Base-by-base conservation (phyloP, 2,113 vertebrate species). In the Melierax canorus region DNA sequence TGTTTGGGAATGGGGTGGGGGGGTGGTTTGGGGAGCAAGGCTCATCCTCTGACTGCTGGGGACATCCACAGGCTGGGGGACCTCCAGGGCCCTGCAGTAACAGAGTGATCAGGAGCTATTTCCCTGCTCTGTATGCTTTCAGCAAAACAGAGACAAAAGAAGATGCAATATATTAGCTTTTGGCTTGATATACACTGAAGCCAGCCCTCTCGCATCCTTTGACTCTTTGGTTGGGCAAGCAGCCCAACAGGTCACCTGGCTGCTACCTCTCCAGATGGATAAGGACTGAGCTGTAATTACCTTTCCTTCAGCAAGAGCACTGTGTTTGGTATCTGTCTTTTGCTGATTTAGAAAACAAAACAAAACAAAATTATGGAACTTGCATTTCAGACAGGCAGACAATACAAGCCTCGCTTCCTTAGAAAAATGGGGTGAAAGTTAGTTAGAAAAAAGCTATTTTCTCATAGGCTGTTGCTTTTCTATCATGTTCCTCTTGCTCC, bases 11-110 rank as follows among this genome's bases (percentile, higher is more conserved):
- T 19, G 38, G 45, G 11, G 41, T 22, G 53, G 27, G n/a, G 10
- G 2, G 15, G 27, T 92, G 69, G 56, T 97, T 62, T 91, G 90
- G 91, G 90, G 93, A 81, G 18, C 59, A 62, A 24, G n/a, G 30
- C 2, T 89, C 51, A 29, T 62, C 15, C 18, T 83, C 34, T 58
- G 45, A 22, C 79, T 92, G 69, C 69, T 13, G 50, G 92, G 32
- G 39, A 82, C 78, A 68, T 86, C 94, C 84, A 29, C 72, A 87
- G 64, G 34, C 88, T 80, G 46, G 32, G 27, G 45, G 19, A 56
- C 14, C 18, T 48, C 63, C 2, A 4, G 63, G 67, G 0, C 30
- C 38, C 71, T 38, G 36, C 24, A 81, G 68, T 12, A 48, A 22
- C 51, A 55, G 71, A 72, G 69, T 9, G 84, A 60, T 72, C 74